A percentile compares a stretch with the other conserved stretches of the same genome.
Evolutionary conservation across 2,797 vertebrate species (phyloP).

Genomic region (Gouania willdenowi): DNA sequence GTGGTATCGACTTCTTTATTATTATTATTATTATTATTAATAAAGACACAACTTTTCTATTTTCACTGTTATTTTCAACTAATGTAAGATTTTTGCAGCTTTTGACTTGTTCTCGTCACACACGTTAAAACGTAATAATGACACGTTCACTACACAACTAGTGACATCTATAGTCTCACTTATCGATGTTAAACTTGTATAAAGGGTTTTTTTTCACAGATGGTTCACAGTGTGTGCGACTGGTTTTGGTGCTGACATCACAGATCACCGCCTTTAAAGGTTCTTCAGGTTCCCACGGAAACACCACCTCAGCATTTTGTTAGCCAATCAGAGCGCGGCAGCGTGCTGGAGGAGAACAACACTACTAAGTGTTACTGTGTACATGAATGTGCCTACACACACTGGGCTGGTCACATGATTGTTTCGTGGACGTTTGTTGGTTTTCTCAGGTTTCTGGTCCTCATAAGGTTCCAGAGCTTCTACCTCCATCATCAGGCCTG

Average conservation of each 20-base stretch:
- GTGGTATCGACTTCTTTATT: slow-evolving; percentile 10
- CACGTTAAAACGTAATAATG: slow-evolving; percentile 20
- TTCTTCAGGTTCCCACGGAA: slow-evolving; percentile 43
- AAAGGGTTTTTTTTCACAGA: slow-evolving; percentile 15
- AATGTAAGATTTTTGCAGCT: slow-evolving; percentile 69
- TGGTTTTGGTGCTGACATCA: slow-evolving; percentile 41
- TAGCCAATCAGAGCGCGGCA: too few relatives aligned
- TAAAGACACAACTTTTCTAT: slow-evolving; percentile 31
- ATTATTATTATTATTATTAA: slow-evolving; percentile 18
- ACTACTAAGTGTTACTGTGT: too few relatives aligned
- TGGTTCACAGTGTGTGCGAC: slow-evolving; percentile 34
- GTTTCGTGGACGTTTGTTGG: slow-evolving; percentile 38
- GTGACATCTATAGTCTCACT: too few relatives aligned
- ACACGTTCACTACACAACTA: slow-evolving; percentile 39
- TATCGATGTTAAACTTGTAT: too few relatives aligned
- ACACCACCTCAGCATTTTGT: too few relatives aligned
- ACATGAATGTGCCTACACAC: too few relatives aligned
- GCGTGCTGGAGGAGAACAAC: too few relatives aligned
- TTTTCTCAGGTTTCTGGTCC: slow-evolving; percentile 70
- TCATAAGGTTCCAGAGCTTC: slow-evolving; percentile 54
- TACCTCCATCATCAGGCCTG: slow-evolving; percentile 71
- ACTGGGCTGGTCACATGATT: too few relatives aligned
- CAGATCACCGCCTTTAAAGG: slow-evolving; percentile 26
- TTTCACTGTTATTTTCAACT: slow-evolving; percentile 33
- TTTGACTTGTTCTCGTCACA: slow-evolving; percentile 26